Conservation (phyloP, 2,113 vertebrate genomes). For the Cettia cetti region DNA sequence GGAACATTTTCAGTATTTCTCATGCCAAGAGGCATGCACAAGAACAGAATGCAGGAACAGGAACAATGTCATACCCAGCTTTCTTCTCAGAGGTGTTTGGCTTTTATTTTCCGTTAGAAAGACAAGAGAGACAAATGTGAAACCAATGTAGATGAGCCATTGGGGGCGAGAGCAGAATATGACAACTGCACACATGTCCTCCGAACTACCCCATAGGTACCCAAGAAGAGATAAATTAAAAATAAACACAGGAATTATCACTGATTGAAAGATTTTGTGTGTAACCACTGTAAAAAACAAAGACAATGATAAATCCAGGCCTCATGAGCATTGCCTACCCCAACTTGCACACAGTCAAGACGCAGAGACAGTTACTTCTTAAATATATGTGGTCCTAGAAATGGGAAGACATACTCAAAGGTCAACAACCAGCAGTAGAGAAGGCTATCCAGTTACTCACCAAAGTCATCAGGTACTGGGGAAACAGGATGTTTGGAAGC, state of each 20-base stretch:
- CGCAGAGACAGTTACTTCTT: neutral
- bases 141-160: neutral
- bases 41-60: neutral
- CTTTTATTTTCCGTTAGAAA: neutral
- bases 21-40: rapidly evolving
- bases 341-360: neutral
- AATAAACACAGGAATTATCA: neutral
- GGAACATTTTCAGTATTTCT: neutral
- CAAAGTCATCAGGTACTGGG: neutral
- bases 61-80: neutral
- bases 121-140: neutral
- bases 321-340: neutral
- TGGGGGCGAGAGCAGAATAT: neutral
- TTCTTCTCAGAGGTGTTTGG: neutral
- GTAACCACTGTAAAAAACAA: neutral
- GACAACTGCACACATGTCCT: rapidly evolving
- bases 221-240: neutral
- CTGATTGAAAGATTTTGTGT: neutral
- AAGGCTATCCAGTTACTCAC: neutral
- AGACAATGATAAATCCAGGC: neutral
- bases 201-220: neutral
- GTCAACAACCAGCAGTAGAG: neutral
- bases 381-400: neutral
- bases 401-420: neutral
- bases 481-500: neutral